Conservation (phyloP, 2,888 invertebrate species). For the Piscicola geometra region DNA sequence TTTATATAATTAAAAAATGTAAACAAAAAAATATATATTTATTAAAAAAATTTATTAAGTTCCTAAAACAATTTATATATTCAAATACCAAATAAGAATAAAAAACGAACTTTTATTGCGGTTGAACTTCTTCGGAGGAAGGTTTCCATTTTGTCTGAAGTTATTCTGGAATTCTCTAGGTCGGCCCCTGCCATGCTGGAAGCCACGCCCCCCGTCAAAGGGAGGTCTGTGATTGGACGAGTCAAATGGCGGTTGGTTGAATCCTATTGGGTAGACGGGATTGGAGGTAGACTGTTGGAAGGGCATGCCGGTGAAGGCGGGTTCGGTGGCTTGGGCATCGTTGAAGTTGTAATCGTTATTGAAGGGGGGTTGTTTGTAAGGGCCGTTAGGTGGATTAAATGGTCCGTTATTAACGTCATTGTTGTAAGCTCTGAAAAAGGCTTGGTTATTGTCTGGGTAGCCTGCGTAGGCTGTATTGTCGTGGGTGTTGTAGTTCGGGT, state of each 20-base stretch:
- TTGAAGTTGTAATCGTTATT: neutral
- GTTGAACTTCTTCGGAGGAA: constrained; percentile 10
- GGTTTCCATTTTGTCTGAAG: neutral
- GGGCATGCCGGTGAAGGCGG: constrained; percentile 10
- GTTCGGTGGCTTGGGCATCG: neutral
- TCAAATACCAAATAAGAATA: neutral
- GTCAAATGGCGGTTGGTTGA: constrained; percentile 8
- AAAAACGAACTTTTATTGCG: neutral
- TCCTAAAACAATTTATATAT: neutral
- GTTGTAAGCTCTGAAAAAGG: neutral
- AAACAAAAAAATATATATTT: neutral
- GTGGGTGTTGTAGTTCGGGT: neutral
- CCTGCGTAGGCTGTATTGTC: no score
- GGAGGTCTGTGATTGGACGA: constrained; percentile 7
- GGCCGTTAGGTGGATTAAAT: neutral
- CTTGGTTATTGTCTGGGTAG: no score
- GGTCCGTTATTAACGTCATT: no score
- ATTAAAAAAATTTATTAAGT: neutral
- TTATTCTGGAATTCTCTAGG: constrained; percentile 2
- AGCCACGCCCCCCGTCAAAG: constrained; percentile 1
- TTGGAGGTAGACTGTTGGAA: neutral
- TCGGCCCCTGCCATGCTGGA: neutral
- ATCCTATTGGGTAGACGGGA: constrained; percentile 19
- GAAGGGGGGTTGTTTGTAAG: neutral
- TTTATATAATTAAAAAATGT: neutral